Conservation (phyloP, 2,888 invertebrate species). For the Meliscaeva auricollis region DNA sequence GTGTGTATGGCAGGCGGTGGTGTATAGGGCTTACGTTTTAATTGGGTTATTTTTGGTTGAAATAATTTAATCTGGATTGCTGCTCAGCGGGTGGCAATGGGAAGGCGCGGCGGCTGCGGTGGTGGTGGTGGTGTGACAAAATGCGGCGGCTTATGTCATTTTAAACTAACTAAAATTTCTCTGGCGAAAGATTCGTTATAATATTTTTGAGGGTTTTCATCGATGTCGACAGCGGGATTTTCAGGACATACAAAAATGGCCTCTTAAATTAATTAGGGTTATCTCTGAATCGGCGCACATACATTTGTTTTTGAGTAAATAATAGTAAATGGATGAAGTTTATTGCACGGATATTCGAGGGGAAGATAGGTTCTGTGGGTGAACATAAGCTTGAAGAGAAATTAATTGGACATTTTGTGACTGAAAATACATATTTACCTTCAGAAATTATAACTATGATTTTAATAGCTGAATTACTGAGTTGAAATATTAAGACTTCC, state of each 20-base stretch:
- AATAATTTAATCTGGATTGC: constrained; percentile 69
- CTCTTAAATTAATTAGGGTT: constrained; percentile 56
- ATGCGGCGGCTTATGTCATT: constrained; percentile 54
- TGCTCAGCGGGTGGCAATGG: constrained; percentile 21
- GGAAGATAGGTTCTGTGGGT: not conserved
- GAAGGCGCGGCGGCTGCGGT: not conserved
- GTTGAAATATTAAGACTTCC: too few species aligned
- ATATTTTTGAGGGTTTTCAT: constrained; percentile 46
- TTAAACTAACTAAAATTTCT: constrained; percentile 52
- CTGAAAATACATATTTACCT: not conserved
- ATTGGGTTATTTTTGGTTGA: constrained; percentile 75
- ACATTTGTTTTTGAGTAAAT: constrained; percentile 33
- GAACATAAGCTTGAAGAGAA: not conserved
- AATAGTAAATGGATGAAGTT: constrained; percentile 33
- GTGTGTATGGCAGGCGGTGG: constrained; percentile 27
- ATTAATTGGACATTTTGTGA: not conserved
- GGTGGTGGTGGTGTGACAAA: not conserved
- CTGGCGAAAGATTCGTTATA: constrained; percentile 28
- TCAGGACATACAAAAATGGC: constrained; percentile 32
- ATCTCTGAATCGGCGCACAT: constrained; percentile 31
- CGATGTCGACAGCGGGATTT: not conserved
- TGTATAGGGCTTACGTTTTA: constrained; percentile 64
- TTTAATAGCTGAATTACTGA: too few species aligned
- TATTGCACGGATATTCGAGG: not conserved
- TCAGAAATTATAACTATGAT: not conserved